phyloP scores from a whole-genome alignment of 2,113 vertebrate species.

The Psilopogon haemacephalus region DNA sequence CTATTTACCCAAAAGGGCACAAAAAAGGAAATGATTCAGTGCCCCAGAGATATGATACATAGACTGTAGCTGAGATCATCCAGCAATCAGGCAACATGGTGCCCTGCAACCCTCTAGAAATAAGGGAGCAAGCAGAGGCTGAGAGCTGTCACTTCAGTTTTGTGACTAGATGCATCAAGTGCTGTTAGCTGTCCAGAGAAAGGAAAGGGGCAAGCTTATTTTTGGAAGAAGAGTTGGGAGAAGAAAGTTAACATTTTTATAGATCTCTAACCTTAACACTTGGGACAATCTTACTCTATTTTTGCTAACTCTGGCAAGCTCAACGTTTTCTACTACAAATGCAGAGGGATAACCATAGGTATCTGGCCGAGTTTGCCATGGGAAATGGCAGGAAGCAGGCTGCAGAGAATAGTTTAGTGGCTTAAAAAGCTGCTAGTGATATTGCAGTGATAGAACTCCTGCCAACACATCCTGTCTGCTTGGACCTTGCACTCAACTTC shows the following conservation, averaged over 20 bases:
- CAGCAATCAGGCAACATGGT: neutral
- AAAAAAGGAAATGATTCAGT: conserved; percentile 29
- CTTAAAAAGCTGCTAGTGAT: conserved; percentile 96
- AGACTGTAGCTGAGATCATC: conserved; percentile 20
- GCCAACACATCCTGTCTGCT: conserved; percentile 95
- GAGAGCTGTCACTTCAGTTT: neutral
- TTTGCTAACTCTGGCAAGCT: no score
- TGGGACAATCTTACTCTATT: neutral
- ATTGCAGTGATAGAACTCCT: conserved; percentile 96
- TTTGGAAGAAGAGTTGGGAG: neutral
- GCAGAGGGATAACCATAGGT: conserved; percentile 99
- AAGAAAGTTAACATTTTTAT: neutral
- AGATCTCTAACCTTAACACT: neutral
- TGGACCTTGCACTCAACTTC: conserved; percentile 98
- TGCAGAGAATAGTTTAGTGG: conserved; percentile 97
- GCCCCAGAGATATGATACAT: neutral
- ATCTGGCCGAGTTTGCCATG: conserved; percentile 97
- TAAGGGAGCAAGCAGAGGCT: neutral
- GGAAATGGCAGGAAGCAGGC: conserved; percentile 98
- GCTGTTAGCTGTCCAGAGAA: neutral
- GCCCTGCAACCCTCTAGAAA: neutral
- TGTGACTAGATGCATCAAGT: neutral
- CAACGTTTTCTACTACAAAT: no score
- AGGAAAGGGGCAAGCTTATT: neutral
- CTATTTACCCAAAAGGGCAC: neutral